Evolutionary conservation across 2,113 vertebrate genomes (phyloP).

Genomic region (Leucosticte australis): DNA sequence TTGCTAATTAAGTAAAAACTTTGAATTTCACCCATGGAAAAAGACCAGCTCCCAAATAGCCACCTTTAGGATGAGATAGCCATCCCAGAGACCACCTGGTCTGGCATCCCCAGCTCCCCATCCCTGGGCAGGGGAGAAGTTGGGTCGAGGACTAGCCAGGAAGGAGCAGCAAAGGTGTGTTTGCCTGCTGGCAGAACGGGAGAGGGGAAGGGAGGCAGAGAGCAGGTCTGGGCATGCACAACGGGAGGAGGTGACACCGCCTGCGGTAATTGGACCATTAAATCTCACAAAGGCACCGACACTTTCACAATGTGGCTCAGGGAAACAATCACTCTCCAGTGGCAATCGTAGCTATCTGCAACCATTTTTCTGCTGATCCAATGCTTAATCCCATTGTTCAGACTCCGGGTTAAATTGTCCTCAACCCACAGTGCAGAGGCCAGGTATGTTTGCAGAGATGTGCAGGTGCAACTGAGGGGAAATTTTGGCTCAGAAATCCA

Average conservation of each 20-base stretch:
- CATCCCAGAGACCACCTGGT: not conserved
- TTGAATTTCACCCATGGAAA: not conserved
- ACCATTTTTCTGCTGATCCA: not conserved
- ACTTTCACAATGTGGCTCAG: not conserved
- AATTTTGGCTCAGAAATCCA: not conserved
- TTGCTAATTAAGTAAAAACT: not conserved
- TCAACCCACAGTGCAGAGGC: not conserved
- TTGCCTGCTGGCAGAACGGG: not conserved
- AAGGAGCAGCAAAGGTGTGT: not conserved
- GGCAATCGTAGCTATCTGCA: not conserved
- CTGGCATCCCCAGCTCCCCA: not conserved
- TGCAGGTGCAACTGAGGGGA: not conserved
- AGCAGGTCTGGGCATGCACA: not conserved
- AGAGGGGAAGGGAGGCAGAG: not conserved
- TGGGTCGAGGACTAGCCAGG: not conserved
- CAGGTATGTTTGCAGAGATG: not conserved
- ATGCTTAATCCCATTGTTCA: not conserved
- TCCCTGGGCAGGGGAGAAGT: not conserved
- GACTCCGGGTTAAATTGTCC: not conserved
- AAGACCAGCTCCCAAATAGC: not conserved
- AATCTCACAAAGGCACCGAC: slow-evolving; percentile 34
- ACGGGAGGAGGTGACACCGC: not conserved
- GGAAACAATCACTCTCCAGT: not conserved
- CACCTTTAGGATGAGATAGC: not conserved
- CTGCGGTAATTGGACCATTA: slow-evolving; percentile 31